phyloP scores from a whole-genome alignment of 2,113 vertebrate species.

The Aythya baeri region DNA sequence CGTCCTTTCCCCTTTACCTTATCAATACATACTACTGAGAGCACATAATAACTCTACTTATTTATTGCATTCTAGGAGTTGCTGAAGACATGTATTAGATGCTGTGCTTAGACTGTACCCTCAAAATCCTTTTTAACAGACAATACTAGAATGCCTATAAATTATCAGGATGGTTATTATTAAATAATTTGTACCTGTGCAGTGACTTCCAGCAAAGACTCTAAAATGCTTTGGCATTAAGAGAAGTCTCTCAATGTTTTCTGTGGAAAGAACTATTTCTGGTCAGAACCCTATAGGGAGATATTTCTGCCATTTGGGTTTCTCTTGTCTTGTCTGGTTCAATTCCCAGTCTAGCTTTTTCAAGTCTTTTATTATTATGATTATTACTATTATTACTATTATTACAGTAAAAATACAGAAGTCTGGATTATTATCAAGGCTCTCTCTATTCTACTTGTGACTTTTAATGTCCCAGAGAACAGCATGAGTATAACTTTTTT shows the following conservation, averaged over 20 bases:
- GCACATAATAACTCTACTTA: neutral
- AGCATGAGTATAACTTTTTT: neutral
- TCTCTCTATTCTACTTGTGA: neutral
- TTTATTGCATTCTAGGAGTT: neutral
- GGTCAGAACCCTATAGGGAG: neutral
- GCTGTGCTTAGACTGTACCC: neutral
- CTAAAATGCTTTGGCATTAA: slow-evolving; percentile 2
- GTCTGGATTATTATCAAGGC: neutral
- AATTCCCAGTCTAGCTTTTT: neutral
- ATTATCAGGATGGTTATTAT: neutral
- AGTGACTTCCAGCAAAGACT: slow-evolving; percentile 19
- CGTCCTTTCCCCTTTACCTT: neutral
- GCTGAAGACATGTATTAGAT: neutral
- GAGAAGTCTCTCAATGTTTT: neutral
- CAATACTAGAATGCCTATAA: neutral
- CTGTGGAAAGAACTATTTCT: neutral
- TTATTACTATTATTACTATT: neutral
- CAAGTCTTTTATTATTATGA: neutral
- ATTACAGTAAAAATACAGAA: slow-evolving; percentile 1
- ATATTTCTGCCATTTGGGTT: neutral
- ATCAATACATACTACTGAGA: neutral
- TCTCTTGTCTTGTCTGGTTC: neutral
- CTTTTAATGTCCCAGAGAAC: neutral
- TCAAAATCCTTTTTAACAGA: neutral
- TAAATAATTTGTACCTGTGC: slow-evolving; percentile 11